A percentile compares a stretch with the other conserved stretches of the same genome.
Conservation (phyloP, 2,797 vertebrate species). For the Rhinophrynus dorsalis region DNA sequence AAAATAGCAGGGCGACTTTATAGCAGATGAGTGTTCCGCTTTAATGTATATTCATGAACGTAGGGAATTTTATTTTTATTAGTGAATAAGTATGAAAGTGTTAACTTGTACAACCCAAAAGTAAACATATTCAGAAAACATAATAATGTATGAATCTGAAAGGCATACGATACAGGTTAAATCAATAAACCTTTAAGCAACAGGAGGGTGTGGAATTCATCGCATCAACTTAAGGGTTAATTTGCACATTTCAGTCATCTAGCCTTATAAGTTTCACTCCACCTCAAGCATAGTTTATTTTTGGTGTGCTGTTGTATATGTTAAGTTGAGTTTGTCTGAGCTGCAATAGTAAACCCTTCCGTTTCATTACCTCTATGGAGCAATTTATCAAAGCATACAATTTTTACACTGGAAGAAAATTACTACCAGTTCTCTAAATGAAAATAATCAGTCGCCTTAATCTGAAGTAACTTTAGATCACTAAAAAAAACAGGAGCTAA, state of each 20-base stretch:
- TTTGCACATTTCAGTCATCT: slow-evolving; percentile 27
- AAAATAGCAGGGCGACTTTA: too few species aligned
- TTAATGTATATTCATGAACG: neutral
- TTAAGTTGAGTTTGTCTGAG: slow-evolving; percentile 28
- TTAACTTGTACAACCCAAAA: neutral
- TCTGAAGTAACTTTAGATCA: slow-evolving; percentile 28
- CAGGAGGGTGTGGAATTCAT: too few species aligned
- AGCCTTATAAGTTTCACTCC: slow-evolving; percentile 32
- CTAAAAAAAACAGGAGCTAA: slow-evolving; percentile 29
- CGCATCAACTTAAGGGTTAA: slow-evolving; percentile 25
- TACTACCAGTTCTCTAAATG: slow-evolving; percentile 36
- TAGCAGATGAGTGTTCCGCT: too few species aligned
- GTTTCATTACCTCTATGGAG: slow-evolving; percentile 28
- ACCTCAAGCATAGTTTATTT: slow-evolving; percentile 31
- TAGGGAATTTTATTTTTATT: neutral
- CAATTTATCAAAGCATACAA: slow-evolving; percentile 31
- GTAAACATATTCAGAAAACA: neutral
- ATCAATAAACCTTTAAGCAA: too few species aligned
- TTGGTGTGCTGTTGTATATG: slow-evolving; percentile 30
- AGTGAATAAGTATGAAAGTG: neutral
- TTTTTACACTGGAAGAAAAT: slow-evolving; percentile 39
- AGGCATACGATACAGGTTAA: too few species aligned
- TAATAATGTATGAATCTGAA: neutral
- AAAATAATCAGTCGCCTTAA: slow-evolving; percentile 44
- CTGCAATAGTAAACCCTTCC: slow-evolving; percentile 11